phyloP scores from a whole-genome alignment of 2,888 invertebrate genomes.

The Drosophila fulvimacula region DNA sequence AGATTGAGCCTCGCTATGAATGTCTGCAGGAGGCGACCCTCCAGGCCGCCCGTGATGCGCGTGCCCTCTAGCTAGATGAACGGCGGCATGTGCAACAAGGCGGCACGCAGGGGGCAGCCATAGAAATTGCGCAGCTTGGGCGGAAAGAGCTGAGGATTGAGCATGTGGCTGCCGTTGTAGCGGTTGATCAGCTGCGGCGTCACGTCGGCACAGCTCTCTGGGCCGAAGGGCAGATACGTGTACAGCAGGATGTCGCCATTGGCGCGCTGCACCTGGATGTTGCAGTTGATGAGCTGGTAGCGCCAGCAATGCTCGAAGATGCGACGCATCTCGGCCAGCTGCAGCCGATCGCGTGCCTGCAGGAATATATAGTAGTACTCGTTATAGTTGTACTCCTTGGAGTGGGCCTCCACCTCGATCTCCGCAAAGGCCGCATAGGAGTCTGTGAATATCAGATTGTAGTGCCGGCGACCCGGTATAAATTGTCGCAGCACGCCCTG shows the following conservation, averaged over 20 bases:
- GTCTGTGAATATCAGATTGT: constrained; percentile 71
- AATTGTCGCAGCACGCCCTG: constrained; percentile 8
- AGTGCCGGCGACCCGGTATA: constrained; percentile 58
- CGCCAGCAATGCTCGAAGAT: constrained; percentile 78
- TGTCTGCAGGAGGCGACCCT: constrained; percentile 61
- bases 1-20: constrained; percentile 66
- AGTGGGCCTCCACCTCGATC: constrained; percentile 64
- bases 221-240: constrained; percentile 74
- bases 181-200: constrained; percentile 62
- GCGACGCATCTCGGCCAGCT: constrained; percentile 62
- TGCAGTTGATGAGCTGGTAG: constrained; percentile 77
- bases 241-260: constrained; percentile 72
- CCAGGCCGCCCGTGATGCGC: constrained; percentile 56
- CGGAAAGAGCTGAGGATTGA: constrained; percentile 57
- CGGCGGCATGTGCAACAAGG: constrained; percentile 58
- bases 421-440: constrained; percentile 74
- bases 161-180: constrained; percentile 54
- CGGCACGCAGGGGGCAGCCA: constrained; percentile 64
- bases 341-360: constrained; percentile 59
- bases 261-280: constrained; percentile 72
- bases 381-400: constrained; percentile 64
- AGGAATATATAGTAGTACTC: constrained; percentile 80
- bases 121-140: constrained; percentile 69
- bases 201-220: constrained; percentile 47
- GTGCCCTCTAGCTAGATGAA: constrained; percentile 35